Evolutionary conservation across 2,888 invertebrate species (phyloP), one percentile per base, ranked within the genome.

Genomic region (Diarsia rubi): DNA sequence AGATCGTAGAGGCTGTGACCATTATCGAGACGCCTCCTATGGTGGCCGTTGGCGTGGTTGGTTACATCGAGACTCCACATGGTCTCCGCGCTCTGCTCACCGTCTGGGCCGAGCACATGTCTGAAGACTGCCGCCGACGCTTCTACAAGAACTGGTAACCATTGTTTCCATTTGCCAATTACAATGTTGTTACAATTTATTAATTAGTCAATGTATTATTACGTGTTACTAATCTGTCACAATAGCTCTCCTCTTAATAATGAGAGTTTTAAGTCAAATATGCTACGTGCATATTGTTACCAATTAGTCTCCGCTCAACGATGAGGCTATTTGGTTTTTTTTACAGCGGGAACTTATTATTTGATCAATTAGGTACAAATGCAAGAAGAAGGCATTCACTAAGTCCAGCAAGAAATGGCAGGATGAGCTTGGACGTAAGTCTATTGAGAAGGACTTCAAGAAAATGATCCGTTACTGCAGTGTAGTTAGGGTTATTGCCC

Each of bases 321-420:
- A 98, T 97, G 98, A 98, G 98, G 96, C 97, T 88, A 92, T 95
- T 93, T 96, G 96, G 97, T 95, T 95, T 97, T 93, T 96, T 86
- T 96, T 95, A 88, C 96, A 96, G 96, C 91, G 88, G 86, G 87
- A 78, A 84, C 87, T 90, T 92, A 82, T 94, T 89, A 90, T 92
- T 89, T 83, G 88, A 92, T 88, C 95, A 99, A 92, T 88, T 95
- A 99, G 99, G 99, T 99, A 99, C 97, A 99, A 99, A 97, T 99
- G 99, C 96, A 99, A 99, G 98, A 99, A 99, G 99, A 99, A 99
- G 99, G 99, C 99, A 85, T 99, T 99, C 97, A 98, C 99, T 87
- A 99, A 99, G 97, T 98, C 99, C 82, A 98, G 99, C 93, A 99
- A 99, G 97, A 99, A 99, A 96, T 99, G 99, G 99, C 98, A 98